phyloP scores from a whole-genome alignment of 2,888 invertebrate species.

The Chironomus riparius region DNA sequence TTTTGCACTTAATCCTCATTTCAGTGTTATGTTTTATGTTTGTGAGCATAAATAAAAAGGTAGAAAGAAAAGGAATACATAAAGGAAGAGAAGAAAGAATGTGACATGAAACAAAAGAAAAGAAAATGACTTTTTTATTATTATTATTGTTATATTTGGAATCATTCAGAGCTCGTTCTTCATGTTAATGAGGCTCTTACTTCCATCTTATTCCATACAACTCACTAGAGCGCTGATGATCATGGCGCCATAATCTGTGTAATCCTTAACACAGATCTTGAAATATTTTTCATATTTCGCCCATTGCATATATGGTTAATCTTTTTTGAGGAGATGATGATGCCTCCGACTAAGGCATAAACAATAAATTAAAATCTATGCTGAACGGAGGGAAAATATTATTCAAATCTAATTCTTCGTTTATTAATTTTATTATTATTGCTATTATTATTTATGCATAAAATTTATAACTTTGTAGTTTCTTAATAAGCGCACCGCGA shows the following conservation, averaged over 20 bases:
- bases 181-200: slow-evolving; percentile 17
- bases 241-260: slow-evolving; percentile 15
- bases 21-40: not conserved
- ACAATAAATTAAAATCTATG: too few species aligned
- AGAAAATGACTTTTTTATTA: not conserved
- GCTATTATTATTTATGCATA: not conserved
- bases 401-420: slow-evolving; percentile 9
- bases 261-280: not conserved
- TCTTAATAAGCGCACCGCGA: not conserved
- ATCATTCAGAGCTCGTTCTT: not conserved
- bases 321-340: not conserved
- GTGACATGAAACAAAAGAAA: not conserved
- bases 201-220: not conserved
- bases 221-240: not conserved
- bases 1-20: slow-evolving; percentile 21
- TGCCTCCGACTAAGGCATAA: too few species aligned
- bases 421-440: slow-evolving; percentile 1
- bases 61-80: not conserved
- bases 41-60: not conserved
- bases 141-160: not conserved
- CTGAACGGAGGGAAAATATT: not conserved
- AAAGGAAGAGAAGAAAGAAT: not conserved
- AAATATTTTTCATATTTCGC: not conserved
- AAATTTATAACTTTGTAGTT: not conserved
- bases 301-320: not conserved